Base-by-base conservation (phyloP, 1,140 invertebrate genomes). In the Oppia nitens region DNA sequence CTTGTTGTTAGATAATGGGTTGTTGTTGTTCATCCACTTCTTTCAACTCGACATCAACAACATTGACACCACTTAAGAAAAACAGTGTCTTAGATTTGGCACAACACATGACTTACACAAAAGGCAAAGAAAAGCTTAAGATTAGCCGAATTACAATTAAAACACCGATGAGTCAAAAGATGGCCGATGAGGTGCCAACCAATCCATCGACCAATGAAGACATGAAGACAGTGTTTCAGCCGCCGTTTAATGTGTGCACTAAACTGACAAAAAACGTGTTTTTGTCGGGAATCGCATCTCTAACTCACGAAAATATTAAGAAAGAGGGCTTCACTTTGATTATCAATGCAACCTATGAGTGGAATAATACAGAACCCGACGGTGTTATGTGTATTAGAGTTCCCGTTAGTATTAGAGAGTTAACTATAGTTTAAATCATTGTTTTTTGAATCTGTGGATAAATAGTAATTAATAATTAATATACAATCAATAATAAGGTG, bases 331-430 rank as follows among this genome's bases (percentile, higher is more conserved):
- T 56, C 12, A 47, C 40, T 2, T 56, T 2, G 1, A 56, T 56
- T 20, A 51, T 56, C 2, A 56, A 56, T 56, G 55, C 55, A 14
- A 56, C 55, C 1, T 49, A 56, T 48, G 55, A 56, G 28, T n/a
- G n/a, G n/a, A n/a, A n/a, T n/a, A n/a, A n/a, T n/a, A n/a, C n/a
- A n/a, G n/a, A n/a, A n/a, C n/a, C n/a, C 14, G 25, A 55, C 20
- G 54, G 47, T 17, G 29, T 60, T 20, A 53, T 47, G 2, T 60
- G 55, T 2, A 27, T 59, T 26, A 55, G 59, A 32, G 51, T 60
- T 3, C 52, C 59, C n/a, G 53, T 40, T 9, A 6, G 6, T 40
- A 6, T 9, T 40, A 9, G 17, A 9, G 17, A 40, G 32, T 40
- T n/a, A n/a, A n/a, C n/a, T n/a, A n/a, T n/a, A n/a, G n/a, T n/a